phyloP scores from a whole-genome alignment of 2,888 invertebrate species.

The Gari tellinella region DNA sequence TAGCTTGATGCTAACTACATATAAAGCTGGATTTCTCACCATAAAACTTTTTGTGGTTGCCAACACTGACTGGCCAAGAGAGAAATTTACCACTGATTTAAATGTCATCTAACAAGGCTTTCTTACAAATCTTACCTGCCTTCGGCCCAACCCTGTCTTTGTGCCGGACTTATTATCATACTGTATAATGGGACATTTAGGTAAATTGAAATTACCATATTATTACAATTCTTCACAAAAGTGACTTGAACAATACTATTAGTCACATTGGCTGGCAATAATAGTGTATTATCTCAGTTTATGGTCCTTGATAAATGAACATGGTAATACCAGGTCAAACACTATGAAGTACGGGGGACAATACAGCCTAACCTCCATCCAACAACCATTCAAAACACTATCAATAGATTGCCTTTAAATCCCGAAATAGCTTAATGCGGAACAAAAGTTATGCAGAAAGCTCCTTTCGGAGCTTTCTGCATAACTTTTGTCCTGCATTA shows the following conservation, averaged over 20 bases:
- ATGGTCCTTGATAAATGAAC: conserved; percentile 41
- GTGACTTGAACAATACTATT: conserved; percentile 31
- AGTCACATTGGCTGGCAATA: conserved; percentile 34
- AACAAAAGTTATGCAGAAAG: no score
- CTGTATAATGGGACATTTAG: conserved; percentile 20
- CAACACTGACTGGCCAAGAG: not conserved
- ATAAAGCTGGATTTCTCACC: conserved; percentile 2
- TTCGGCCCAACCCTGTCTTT: not conserved
- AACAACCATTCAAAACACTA: no score
- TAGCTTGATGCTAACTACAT: not conserved
- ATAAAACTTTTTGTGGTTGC: not conserved
- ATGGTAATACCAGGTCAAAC: not conserved
- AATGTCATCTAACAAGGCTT: conserved; percentile 1
- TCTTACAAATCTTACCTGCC: conserved; percentile 1
- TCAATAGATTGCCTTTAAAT: no score
- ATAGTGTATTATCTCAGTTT: conserved; percentile 28
- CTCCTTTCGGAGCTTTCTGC: no score
- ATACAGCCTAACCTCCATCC: no score
- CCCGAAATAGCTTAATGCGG: no score
- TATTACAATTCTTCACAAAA: conserved; percentile 24
- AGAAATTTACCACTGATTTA: not conserved
- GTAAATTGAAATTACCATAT: conserved; percentile 40
- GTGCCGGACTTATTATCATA: conserved; percentile 8
- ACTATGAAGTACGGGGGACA: no score
- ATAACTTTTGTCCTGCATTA: no score